A percentile compares a stretch with the other conserved stretches of the same genome.
These are phyloP conservation scores for Centroberyx gerrardi DNA, from an alignment of 2,797 vertebrate genomes.

Conservation along the genomic window DNA sequence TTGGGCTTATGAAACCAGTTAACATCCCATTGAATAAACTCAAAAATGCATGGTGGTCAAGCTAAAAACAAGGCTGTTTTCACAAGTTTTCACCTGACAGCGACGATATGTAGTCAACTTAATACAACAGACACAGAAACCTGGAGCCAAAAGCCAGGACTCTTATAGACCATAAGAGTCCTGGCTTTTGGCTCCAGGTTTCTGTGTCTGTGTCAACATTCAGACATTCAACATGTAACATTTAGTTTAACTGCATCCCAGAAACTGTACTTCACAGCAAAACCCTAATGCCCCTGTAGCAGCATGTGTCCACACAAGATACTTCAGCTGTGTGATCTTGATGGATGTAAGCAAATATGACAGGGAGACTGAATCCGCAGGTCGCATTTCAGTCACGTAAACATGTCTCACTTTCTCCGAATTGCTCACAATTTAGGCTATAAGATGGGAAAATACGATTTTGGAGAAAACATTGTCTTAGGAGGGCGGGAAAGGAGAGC, in stretches of 20 bases:
- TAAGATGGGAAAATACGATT: constrained; percentile 29
- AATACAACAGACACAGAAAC: too few species aligned
- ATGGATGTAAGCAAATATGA: constrained; percentile 17
- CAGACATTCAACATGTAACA: too few species aligned
- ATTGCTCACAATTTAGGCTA: constrained; percentile 25
- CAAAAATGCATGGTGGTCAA: too few species aligned
- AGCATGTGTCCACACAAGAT: constrained; percentile 3
- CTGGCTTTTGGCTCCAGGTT: too few species aligned
- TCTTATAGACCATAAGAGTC: too few species aligned
- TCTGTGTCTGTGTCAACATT: too few species aligned
- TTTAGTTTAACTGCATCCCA: not conserved
- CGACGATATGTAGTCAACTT: too few species aligned
- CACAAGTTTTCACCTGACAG: too few species aligned
- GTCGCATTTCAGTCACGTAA: constrained; percentile 39
- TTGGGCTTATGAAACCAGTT: too few species aligned
- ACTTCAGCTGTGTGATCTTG: constrained; percentile 34
- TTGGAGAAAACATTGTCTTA: constrained; percentile 35
- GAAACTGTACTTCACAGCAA: constrained; percentile 8
- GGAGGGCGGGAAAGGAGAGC: constrained; percentile 13
- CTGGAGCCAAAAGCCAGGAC: too few species aligned
- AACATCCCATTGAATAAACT: too few species aligned
- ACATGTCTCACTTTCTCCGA: constrained; percentile 35
- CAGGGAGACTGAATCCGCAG: constrained; percentile 7
- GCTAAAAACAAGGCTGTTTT: too few species aligned
- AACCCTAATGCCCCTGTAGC: constrained; percentile 5